A percentile compares a stretch with the other conserved stretches of the same genome.
Evolutionary conservation across 2,797 vertebrate species (phyloP).

Genomic region (Orientallactaga sibirica): DNA sequence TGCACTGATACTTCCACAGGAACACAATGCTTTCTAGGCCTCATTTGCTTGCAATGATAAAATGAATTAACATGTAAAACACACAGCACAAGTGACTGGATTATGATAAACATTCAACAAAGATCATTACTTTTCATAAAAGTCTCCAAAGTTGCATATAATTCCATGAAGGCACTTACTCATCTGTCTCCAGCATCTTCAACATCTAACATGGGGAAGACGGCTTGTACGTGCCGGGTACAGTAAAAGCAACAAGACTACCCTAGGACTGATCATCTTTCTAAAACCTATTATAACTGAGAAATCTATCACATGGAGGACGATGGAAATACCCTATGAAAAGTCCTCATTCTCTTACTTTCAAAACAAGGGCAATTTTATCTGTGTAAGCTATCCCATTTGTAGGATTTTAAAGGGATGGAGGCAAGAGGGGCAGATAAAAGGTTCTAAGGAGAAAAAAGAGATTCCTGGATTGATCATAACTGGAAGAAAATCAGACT

Average conservation of each 20-base stretch:
- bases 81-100: background rate
- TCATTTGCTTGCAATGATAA: background rate
- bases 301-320: background rate
- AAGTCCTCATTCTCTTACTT: background rate
- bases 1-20: no score
- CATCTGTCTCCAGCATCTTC: background rate
- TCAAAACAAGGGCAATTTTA: background rate
- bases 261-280: background rate
- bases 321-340: background rate
- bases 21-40: background rate
- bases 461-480: background rate
- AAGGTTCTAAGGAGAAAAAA: background rate
- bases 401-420: constrained; percentile 8
- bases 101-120: background rate
- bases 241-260: background rate
- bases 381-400: background rate
- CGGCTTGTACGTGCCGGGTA: background rate
- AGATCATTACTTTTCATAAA: background rate
- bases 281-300: background rate
- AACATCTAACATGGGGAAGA: background rate
- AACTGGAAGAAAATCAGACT: background rate
- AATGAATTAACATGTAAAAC: background rate
- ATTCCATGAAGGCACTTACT: background rate
- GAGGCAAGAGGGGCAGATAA: background rate
- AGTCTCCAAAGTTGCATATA: background rate